Evolutionary conservation across 1,140 invertebrate genomes (phyloP).

Genomic region (Papilio polytes): DNA sequence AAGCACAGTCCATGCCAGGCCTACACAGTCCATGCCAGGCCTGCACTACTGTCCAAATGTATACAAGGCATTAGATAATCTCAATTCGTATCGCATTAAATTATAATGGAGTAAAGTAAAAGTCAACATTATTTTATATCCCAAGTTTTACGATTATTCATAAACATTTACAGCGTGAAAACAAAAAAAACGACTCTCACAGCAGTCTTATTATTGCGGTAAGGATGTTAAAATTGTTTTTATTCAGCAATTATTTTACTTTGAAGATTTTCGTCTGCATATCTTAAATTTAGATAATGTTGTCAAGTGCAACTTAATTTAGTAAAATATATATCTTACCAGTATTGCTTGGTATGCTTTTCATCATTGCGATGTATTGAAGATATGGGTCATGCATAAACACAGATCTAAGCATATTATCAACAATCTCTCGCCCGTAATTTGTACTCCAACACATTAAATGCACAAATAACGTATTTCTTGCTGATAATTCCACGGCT

Average conservation of each 20-base stretch:
- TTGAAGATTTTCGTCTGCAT: not conserved
- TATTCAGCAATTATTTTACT: not conserved
- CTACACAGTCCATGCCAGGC: too few species aligned
- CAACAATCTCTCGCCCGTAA: conserved; percentile 80
- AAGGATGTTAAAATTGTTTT: too few species aligned
- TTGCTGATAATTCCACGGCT: conserved; percentile 66
- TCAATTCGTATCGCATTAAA: too few species aligned
- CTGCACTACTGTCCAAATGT: too few species aligned
- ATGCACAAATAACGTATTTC: conserved; percentile 85
- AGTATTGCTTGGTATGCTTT: conserved; percentile 72
- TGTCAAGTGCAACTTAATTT: not conserved
- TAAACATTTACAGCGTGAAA: too few species aligned
- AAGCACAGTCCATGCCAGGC: too few species aligned
- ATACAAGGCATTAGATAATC: too few species aligned
- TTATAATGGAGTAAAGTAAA: too few species aligned
- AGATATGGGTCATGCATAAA: conserved; percentile 82
- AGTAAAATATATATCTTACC: conserved; percentile 50
- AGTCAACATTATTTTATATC: too few species aligned
- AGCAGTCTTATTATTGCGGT: too few species aligned
- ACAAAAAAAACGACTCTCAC: too few species aligned
- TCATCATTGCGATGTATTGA: conserved; percentile 82
- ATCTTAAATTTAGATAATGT: not conserved
- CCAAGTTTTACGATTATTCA: too few species aligned
- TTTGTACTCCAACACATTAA: conserved; percentile 80
- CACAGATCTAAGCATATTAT: conserved; percentile 80